Percentiles rank a stretch among this genome's conserved stretches.
Evolutionary conservation across 1,140 invertebrate species (phyloP).

Genomic region (Apocrypta bakeri): DNA sequence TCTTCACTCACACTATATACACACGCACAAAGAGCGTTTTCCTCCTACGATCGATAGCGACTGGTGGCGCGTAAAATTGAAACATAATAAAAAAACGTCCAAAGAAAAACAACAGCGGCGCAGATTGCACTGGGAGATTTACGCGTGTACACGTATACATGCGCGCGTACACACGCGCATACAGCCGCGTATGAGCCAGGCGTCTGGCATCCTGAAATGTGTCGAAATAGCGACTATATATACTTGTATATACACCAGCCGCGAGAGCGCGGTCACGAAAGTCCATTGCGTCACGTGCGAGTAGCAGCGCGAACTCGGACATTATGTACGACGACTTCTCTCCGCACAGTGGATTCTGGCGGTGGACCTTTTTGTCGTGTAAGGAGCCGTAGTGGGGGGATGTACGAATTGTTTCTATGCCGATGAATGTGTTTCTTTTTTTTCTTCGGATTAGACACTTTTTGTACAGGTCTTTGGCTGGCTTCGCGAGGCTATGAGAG

Average conservation of each 20-base stretch:
- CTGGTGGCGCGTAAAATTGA: too few relatives aligned
- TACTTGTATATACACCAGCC: not conserved
- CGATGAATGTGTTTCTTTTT: not conserved
- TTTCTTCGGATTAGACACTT: not conserved
- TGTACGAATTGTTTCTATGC: too few relatives aligned
- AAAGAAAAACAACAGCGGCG: too few relatives aligned
- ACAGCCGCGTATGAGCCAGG: not conserved
- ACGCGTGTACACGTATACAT: not conserved
- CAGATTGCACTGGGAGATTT: not conserved
- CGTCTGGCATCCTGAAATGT: slow-evolving; percentile 33
- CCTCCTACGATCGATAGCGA: too few relatives aligned
- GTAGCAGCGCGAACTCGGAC: not conserved
- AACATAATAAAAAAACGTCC: too few relatives aligned
- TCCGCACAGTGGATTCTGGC: not conserved
- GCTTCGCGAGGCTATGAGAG: too few relatives aligned
- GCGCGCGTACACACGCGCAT: not conserved
- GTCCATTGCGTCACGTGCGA: slow-evolving; percentile 15
- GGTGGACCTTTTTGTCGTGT: not conserved
- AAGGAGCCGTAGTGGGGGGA: too few relatives aligned
- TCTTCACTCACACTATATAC: too few relatives aligned
- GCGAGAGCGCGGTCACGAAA: slow-evolving; percentile 1
- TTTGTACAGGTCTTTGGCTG: not conserved
- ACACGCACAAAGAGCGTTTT: too few relatives aligned
- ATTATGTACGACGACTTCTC: not conserved
- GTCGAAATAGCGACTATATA: slow-evolving; percentile 1